Conservation (phyloP, 1,140 invertebrate species). For the Drosophila eugracilis region DNA sequence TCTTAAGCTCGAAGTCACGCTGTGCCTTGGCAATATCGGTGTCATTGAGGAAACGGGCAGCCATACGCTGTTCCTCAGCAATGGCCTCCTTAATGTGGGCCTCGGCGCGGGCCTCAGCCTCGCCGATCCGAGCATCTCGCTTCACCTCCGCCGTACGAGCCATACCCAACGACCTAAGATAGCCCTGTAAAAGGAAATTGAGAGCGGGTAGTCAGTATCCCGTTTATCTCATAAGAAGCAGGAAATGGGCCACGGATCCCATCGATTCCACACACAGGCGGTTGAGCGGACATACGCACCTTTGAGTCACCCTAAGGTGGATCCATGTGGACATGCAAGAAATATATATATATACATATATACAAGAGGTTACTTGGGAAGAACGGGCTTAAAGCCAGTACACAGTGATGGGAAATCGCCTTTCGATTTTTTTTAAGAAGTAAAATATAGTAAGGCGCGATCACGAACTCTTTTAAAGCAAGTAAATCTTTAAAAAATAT, state of each 20-base stretch:
- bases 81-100: slow-evolving; percentile 96
- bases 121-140: slow-evolving; percentile 97
- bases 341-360: slow-evolving; percentile 63
- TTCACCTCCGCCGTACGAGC: slow-evolving; percentile 98
- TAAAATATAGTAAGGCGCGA: neutral
- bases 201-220: neutral
- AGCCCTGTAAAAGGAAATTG: slow-evolving; percentile 89
- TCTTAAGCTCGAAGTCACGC: slow-evolving; percentile 98
- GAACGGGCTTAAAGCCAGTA: slow-evolving; percentile 10
- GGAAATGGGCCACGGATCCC: neutral
- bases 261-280: slow-evolving; percentile 23
- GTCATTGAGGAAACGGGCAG: slow-evolving; percentile 95
- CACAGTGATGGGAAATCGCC: slow-evolving; percentile 12
- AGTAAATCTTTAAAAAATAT: too few species aligned
- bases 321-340: slow-evolving; percentile 74
- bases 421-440: too few species aligned
- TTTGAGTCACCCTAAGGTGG: slow-evolving; percentile 85
- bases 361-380: slow-evolving; percentile 48
- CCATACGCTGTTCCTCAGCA: slow-evolving; percentile 98
- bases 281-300: slow-evolving; percentile 73
- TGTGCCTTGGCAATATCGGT: slow-evolving; percentile 98
- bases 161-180: slow-evolving; percentile 97
- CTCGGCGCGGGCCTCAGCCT: slow-evolving; percentile 96
- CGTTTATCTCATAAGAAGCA: neutral
- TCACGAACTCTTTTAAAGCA: too few species aligned